Conservation (phyloP, 2,113 vertebrate species). For the Orthochromis indermauri region DNA sequence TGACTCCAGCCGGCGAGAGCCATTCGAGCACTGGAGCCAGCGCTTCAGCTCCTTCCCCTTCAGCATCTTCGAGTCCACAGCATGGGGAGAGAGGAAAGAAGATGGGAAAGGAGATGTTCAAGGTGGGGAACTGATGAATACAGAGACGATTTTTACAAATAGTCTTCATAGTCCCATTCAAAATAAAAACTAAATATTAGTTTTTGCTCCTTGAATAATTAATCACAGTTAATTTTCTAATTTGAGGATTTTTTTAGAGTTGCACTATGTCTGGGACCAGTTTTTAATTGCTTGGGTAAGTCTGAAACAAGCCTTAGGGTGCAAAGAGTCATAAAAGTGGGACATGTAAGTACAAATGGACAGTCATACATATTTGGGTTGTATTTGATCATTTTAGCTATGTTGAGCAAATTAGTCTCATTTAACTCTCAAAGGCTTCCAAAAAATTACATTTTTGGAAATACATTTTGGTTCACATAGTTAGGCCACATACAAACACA, state of each 20-base stretch:
- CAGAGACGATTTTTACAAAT: neutral
- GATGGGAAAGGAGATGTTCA: conserved; percentile 93
- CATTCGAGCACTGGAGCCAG: conserved; percentile 76
- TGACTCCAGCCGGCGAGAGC: conserved; percentile 77
- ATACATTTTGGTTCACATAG: neutral
- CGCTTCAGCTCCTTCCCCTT: conserved; percentile 78
- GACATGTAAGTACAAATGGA: neutral
- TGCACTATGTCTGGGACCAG: neutral
- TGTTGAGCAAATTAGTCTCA: neutral
- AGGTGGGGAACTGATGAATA: conserved; percentile 38
- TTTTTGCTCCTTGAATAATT: neutral
- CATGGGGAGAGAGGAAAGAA: conserved; percentile 81
- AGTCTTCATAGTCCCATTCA: neutral
- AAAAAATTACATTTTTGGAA: neutral
- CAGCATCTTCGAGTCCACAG: conserved; percentile 85
- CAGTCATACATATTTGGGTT: neutral
- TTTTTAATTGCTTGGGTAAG: neutral
- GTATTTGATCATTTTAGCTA: neutral
- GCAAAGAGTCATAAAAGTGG: neutral
- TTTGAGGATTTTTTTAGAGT: neutral
- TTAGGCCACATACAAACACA: neutral
- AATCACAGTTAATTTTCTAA: neutral
- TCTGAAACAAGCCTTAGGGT: neutral
- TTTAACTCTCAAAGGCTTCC: neutral
- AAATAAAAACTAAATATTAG: rapidly evolving